A percentile compares a stretch with the other conserved stretches of the same genome.
Conservation (phyloP, 2,113 vertebrate genomes). For the Otis tarda region DNA sequence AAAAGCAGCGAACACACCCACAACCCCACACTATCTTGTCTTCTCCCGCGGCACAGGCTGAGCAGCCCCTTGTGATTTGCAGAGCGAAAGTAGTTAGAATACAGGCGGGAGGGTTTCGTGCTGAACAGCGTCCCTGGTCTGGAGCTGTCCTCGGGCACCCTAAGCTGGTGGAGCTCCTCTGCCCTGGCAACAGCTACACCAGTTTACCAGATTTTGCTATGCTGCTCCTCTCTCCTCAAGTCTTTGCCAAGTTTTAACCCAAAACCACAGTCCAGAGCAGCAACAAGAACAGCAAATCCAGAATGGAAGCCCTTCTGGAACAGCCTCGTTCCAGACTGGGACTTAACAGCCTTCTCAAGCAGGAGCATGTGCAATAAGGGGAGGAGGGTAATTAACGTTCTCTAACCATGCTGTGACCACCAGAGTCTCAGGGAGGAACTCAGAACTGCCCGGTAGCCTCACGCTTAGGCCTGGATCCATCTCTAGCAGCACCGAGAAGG, state of each 20-base stretch:
- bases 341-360: neutral
- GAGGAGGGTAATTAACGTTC: neutral
- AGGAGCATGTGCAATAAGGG: neutral
- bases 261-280: neutral
- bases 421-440: neutral
- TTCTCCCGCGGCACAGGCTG: neutral
- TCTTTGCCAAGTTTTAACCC: neutral
- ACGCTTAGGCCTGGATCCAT: neutral
- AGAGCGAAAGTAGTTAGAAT: neutral
- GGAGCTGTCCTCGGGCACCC: neutral
- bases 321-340: neutral
- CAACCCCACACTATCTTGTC: neutral
- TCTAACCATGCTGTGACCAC: neutral
- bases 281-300: neutral
- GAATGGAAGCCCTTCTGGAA: neutral
- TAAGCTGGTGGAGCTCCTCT: neutral
- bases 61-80: neutral
- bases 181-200: neutral
- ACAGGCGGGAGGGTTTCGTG: neutral
- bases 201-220: neutral
- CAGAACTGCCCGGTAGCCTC: rapidly evolving
- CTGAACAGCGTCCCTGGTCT: neutral
- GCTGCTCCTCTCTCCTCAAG: neutral
- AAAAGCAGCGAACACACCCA: neutral
- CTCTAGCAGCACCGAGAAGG: neutral